Evolutionary conservation across 2,797 vertebrate genomes (phyloP).

Genomic region (Myioborus miniatus): DNA sequence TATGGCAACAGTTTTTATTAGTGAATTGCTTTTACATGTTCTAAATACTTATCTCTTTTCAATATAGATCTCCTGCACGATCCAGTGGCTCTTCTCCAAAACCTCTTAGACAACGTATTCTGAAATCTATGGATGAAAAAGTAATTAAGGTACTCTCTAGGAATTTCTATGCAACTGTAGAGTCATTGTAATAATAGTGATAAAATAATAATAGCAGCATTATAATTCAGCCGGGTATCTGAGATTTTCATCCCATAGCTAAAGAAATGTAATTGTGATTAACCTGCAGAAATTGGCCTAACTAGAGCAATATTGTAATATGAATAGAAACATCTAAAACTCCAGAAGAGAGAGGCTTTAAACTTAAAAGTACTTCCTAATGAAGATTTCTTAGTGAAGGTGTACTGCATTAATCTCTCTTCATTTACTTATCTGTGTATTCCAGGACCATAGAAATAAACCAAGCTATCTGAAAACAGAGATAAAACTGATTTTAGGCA

Average conservation of each 20-base stretch:
- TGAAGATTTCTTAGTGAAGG: not conserved
- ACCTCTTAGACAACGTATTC: conserved; percentile 82
- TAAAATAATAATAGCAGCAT: not conserved
- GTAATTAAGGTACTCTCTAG: conserved; percentile 83
- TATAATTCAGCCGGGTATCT: not conserved
- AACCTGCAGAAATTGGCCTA: not conserved
- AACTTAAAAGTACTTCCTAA: not conserved
- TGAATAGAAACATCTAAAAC: not conserved
- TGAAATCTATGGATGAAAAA: conserved; percentile 74
- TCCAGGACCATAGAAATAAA: not conserved
- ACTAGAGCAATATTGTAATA: not conserved
- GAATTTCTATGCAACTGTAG: not conserved
- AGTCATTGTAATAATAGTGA: not conserved
- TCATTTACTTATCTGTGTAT: not conserved
- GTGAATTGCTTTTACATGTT: not conserved
- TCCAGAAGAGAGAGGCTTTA: not conserved
- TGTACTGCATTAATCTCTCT: not conserved
- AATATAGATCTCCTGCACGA: conserved; percentile 81
- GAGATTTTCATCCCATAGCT: not conserved
- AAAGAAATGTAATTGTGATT: not conserved
- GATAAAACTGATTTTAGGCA: not conserved
- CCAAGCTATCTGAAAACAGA: not conserved
- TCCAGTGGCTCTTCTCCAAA: conserved; percentile 81
- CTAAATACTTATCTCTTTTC: not conserved
- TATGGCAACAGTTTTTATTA: not conserved